phyloP scores from a whole-genome alignment of 2,888 invertebrate species.

The Ectropis crepuscularia region DNA sequence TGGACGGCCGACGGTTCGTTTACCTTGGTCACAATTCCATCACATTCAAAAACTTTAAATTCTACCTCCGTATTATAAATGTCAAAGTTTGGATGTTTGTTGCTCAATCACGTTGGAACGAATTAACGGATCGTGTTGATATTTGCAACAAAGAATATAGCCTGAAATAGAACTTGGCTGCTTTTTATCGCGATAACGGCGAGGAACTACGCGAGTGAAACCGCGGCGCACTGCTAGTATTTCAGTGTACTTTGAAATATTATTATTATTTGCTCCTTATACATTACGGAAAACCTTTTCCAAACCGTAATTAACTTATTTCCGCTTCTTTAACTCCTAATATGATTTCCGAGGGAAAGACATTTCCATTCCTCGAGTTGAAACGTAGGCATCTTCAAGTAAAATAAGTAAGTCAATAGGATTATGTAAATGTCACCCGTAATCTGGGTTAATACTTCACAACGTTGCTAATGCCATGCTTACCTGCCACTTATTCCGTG shows the following conservation, averaged over 20 bases:
- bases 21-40: too few species aligned
- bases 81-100: too few species aligned
- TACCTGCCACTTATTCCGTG: conserved; percentile 38
- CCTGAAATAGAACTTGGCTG: too few species aligned
- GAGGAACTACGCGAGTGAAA: too few species aligned
- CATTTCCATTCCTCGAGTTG: conserved; percentile 19
- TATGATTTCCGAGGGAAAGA: conserved; percentile 14
- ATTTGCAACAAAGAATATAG: too few species aligned
- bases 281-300: not conserved
- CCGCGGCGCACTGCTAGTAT: too few species aligned
- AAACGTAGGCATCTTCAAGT: conserved; percentile 28
- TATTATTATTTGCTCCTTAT: not conserved
- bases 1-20: too few species aligned
- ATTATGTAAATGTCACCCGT: conserved; percentile 38
- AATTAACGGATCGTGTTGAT: too few species aligned
- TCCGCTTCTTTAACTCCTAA: conserved; percentile 10
- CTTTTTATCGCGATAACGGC: too few species aligned
- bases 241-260: not conserved
- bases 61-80: too few species aligned
- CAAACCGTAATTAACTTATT: conserved; percentile 13
- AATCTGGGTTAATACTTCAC: conserved; percentile 42
- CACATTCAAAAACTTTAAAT: too few species aligned
- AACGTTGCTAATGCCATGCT: conserved; percentile 36
- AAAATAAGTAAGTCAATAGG: conserved; percentile 39
- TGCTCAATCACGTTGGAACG: too few species aligned